Evolutionary conservation across 2,888 invertebrate species (phyloP), one percentile per base, ranked within the genome.

Genomic region (Chymomyza procnemis): DNA sequence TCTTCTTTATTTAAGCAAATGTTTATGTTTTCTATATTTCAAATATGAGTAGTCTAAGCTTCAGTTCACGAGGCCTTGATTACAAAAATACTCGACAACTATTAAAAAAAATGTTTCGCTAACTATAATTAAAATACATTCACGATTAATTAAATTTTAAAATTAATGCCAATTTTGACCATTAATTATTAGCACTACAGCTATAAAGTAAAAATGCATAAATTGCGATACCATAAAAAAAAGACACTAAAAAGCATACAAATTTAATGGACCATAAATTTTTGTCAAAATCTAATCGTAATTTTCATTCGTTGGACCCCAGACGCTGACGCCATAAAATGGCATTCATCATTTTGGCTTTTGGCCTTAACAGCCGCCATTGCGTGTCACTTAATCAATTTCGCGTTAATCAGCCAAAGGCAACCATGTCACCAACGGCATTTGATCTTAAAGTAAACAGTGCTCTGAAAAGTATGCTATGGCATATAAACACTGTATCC

Each of bases 361-460:
- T 30, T 60, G 19, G 14, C 22, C n/a, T 14, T 59, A 18, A 6
- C 34, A 48, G 5, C 50, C 21, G 26, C 34, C 60, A 61, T 48
- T 61, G 64, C 79, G 71, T 77, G 83, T 87, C 85, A 83, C 87
- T 83, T 83, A 87, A 83, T 83, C 87, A 83, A 87, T 83, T 83
- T 83, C 77, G 85, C 87, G 83, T 83, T 83, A 83, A 83, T 83
- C 82, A 83, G 85, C 75, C 71, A 21, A 41, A 41, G 34, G 34
- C 34, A 12, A 2, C 64, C 84, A 78, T 74, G 87, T 87, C 87
- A 82, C 87, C 87, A 76, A 70, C 69, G 87, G 87, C 81, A 72
- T 81, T 55, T 5, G 55, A 41, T 87, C 34, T 86, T 84, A 74
- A 81, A 76, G 74, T 71, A 80, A 81, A 80, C 80, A 86, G 34